Base-by-base conservation (phyloP, 2,113 vertebrate species). In the Junco hyemalis region DNA sequence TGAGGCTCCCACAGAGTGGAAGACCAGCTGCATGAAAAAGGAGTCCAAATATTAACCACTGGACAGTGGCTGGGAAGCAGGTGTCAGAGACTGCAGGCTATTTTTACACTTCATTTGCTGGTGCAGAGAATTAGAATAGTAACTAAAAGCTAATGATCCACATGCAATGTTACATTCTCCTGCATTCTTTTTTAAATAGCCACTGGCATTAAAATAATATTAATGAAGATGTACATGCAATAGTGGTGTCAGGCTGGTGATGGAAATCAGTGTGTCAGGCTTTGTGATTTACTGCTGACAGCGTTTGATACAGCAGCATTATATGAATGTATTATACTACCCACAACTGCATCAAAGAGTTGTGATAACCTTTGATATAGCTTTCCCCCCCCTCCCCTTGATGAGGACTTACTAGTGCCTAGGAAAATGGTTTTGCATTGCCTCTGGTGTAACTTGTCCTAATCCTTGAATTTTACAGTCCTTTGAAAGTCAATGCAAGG, bases 61-160 rank as follows among this genome's bases (percentile, higher is more conserved):
- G 96, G 96, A 91, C 86, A 96, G 92, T 84, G 96, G 69, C 44
- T 77, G 80, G 94, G 96, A 94, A 97, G 97, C 98, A 98, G 98
- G 98, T 98, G 98, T 95, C 72, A 66, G 82, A 93, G 93, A 95
- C 97, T 96, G 84, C 16, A 6, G 97, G 97, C 97, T 97, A 93
- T 97, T 97, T 98, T 97, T 98, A 95, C 93, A 95, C 97, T 98
- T 96, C 97, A 98, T 97, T 98, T 98, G 96, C 94, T 47, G 42
- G 93, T 91, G 72, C 35, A 92, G 94, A 96, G 64, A 91, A 97
- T 94, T 95, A 92, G 90, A 87, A 90, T 85, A 88, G 95, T 98
- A 98, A 97, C 95, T 97, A 96, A 98, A 96, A 98, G 84, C 96
- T 98, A 98, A 97, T 74, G 96, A 98, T 96, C 97, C 97, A 83